Evolutionary conservation across 2,113 vertebrate species (phyloP), one percentile per base, ranked within the genome.

Genomic region (Microtus pennsylvanicus): DNA sequence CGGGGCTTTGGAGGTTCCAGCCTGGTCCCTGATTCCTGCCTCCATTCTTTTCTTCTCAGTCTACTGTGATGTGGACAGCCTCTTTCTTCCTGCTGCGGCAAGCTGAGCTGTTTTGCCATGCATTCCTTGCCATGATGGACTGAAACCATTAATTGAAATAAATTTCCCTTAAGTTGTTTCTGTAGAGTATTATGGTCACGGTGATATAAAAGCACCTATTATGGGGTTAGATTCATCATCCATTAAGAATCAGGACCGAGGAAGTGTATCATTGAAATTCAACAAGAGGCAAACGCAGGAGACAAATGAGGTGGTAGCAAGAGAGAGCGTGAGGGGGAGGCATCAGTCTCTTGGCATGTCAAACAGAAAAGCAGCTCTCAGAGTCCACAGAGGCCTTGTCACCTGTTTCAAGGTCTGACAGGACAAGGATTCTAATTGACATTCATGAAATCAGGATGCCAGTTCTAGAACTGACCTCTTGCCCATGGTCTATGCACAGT

Each of bases 281-380:
- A 35, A n/a, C 9, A 35, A 47, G 26, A 94, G 26, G 75, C 94
- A 93, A 74, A 72, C 4, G 52, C 9, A 65, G 75, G 17, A 77
- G 52, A 33, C 17, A 4, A 28, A 35, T 1, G 5, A 12, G 14
- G 21, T 13, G 26, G 8, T 6, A 14, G n/a, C 6, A 63, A 75
- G 52, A 30, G 0, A 35, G 69, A 85, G 24, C 2, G 30, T 77
- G 38, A 22, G 28, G 33, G 58, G 42, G 14, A 85, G 24, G 50
- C 38, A 21, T 3, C 24, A 0, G 1, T 42, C 81, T 76, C 76
- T 22, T 7, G 9, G 30, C 2, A 0, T 28, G 14, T 3, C 7
- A 35, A 86, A 38, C 7, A 58, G 26, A 42, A 21, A 67, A n/a
- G 30, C 8, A 7, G 10, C 16, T 80, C 63, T 30, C 14, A 13